phyloP scores from a whole-genome alignment of 2,113 vertebrate species.

The Arenaria interpres region DNA sequence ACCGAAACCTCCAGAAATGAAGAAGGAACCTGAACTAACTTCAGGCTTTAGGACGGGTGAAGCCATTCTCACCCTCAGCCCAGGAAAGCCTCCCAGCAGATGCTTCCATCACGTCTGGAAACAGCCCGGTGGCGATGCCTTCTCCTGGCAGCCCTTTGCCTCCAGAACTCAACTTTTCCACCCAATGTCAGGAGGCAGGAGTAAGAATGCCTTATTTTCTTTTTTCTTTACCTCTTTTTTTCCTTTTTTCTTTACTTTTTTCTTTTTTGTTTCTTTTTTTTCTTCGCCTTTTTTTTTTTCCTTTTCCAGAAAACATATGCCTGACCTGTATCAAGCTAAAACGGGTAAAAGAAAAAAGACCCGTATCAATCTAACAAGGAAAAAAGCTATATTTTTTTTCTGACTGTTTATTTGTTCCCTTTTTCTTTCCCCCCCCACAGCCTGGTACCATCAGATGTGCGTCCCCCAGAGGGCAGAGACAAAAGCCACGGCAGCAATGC shows the following conservation, averaged over 20 bases:
- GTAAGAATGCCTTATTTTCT: accelerated
- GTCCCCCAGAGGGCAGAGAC: accelerated
- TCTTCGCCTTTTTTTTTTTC: too few species aligned
- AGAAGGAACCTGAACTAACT: too few species aligned
- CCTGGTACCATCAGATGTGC: accelerated
- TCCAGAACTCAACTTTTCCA: neutral
- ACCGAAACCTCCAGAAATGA: too few species aligned
- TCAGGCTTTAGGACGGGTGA: accelerated
- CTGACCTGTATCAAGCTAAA: neutral
- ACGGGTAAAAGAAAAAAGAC: neutral
- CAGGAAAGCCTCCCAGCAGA: neutral
- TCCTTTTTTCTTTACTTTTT: too few species aligned
- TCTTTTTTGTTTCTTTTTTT: neutral
- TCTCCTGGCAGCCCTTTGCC: neutral
- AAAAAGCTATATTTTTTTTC: neutral
- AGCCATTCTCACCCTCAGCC: too few species aligned
- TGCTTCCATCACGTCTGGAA: accelerated
- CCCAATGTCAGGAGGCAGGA: neutral
- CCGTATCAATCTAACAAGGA: neutral
- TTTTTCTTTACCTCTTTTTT: too few species aligned
- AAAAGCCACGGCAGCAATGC: neutral
- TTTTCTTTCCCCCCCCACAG: accelerated
- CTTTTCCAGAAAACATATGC: too few species aligned
- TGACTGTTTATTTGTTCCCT: neutral
- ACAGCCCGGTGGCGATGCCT: accelerated